A percentile compares a stretch with the other conserved stretches of the same genome.
phyloP scores from a whole-genome alignment of 2,113 vertebrate species.

The Rhea pennata region DNA sequence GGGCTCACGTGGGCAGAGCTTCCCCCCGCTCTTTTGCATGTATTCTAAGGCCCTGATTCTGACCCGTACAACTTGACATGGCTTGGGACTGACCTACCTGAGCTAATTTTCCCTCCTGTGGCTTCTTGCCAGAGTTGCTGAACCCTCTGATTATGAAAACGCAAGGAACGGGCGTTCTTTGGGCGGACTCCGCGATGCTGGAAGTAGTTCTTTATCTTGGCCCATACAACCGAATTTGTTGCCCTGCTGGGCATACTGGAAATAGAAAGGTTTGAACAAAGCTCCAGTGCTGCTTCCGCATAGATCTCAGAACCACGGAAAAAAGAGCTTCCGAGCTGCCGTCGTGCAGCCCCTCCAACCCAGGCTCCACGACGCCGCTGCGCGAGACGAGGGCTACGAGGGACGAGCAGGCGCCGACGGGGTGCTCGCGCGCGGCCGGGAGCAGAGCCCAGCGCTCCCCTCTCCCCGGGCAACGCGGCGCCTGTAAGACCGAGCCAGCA shows the following conservation, averaged over 20 bases:
- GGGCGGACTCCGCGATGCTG: neutral
- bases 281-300: neutral
- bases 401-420: neutral
- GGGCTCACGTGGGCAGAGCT: neutral
- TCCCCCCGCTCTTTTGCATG: neutral
- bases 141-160: conserved; percentile 11
- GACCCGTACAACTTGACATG: neutral
- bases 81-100: neutral
- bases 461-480: neutral
- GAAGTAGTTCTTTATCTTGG: conserved; percentile 39
- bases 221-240: neutral
- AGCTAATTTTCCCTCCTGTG: neutral
- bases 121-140: neutral
- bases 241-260: neutral
- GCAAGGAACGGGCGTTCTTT: conserved; percentile 31
- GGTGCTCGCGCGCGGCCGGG: neutral
- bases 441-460: neutral
- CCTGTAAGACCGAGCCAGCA: rapidly evolving
- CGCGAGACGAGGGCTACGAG: neutral
- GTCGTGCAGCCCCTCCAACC: neutral
- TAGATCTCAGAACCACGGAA: neutral
- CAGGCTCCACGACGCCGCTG: neutral
- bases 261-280: neutral
- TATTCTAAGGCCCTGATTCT: neutral
- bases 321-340: neutral